phyloP scores from a whole-genome alignment of 1,140 invertebrate species.

The Trichogramma pretiosum region DNA sequence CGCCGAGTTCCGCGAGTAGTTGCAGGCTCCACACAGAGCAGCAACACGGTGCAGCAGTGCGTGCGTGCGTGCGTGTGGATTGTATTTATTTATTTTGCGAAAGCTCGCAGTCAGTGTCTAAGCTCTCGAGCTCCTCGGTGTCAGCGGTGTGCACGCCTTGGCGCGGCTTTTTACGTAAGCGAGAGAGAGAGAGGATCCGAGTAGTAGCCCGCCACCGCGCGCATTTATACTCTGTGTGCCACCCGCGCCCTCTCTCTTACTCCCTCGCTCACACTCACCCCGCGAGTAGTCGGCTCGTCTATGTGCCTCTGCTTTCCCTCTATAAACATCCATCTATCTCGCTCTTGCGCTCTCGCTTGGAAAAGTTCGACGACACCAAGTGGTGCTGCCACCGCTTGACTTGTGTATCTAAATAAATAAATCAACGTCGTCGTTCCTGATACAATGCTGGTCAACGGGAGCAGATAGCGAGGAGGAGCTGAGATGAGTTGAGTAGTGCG shows the following conservation, averaged over 20 bases:
- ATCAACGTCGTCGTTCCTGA: no score
- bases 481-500: no score
- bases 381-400: no score
- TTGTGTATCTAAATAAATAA: no score
- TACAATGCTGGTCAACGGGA: no score
- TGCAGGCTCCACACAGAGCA: no score
- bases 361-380: not conserved
- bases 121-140: no score
- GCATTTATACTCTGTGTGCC: not conserved
- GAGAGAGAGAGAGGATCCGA: not conserved
- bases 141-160: not conserved
- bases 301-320: slow-evolving; percentile 11
- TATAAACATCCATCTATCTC: slow-evolving; percentile 19
- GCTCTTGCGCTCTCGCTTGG: slow-evolving; percentile 24
- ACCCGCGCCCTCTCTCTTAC: not conserved
- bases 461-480: not conserved
- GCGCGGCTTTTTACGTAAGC: not conserved
- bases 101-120: no score
- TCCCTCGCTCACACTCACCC: slow-evolving; percentile 9
- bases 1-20: no score
- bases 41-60: no score
- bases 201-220: not conserved
- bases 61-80: no score
- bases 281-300: slow-evolving; percentile 12
- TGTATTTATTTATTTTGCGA: no score